A percentile compares a stretch with the other conserved stretches of the same genome.
These are phyloP conservation scores for Petrocephalus schoutedeni DNA, from an alignment of 2,797 vertebrate species.

Conservation along the genomic window DNA sequence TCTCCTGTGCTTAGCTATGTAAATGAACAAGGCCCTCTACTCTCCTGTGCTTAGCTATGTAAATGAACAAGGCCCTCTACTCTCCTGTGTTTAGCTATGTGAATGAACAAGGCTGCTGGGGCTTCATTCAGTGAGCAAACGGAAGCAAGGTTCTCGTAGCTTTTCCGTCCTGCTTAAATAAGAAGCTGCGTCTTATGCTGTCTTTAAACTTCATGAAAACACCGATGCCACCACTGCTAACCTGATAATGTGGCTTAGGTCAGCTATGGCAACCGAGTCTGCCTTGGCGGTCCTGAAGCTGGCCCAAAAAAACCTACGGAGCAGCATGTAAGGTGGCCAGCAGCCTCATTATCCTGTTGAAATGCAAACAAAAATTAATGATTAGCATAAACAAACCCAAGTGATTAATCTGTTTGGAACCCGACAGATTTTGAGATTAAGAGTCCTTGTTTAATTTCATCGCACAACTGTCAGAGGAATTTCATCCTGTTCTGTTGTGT, in stretches of 20 bases:
- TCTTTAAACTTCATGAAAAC: background rate
- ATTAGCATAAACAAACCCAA: background rate
- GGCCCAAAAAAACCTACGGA: background rate
- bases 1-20: background rate
- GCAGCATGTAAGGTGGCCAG: background rate
- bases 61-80: background rate
- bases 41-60: too few species aligned
- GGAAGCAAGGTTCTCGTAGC: background rate
- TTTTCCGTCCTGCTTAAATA: background rate
- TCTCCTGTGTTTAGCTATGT: too few species aligned
- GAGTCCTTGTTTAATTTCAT: background rate
- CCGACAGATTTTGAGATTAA: background rate
- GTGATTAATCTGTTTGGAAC: background rate
- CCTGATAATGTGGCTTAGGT: background rate
- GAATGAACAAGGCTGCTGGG: background rate
- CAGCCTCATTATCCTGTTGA: background rate
- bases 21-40: background rate
- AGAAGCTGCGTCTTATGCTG: background rate
- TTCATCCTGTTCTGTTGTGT: background rate
- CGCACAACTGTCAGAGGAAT: background rate
- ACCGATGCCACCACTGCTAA: background rate
- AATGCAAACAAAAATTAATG: background rate
- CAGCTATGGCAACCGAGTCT: background rate
- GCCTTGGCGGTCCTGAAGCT: background rate
- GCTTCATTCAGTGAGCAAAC: background rate